Base-by-base conservation (phyloP, 2,113 vertebrate genomes). In the Pelvicachromis taeniatus region DNA sequence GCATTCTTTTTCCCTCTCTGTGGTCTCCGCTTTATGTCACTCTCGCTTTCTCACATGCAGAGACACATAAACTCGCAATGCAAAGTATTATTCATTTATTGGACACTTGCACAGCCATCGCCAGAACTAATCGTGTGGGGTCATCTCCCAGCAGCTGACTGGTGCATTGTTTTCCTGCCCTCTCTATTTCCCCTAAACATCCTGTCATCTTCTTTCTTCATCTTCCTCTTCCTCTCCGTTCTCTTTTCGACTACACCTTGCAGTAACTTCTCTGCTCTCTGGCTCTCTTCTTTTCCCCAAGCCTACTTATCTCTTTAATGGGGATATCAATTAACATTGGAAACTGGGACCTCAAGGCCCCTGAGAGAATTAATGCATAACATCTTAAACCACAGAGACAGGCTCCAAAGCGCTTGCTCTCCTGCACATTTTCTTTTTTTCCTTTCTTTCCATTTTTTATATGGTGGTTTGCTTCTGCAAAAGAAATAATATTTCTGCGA, bases 261-360 rank as follows among this genome's bases (percentile, higher is more conserved):
- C 87, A 82, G 80, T 83, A 85, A 91, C 79, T 70, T 82, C 80
- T 83, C 81, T 82, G 88, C 87, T 85, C 89, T 54, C 81, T 83
- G 5, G 82, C 81, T 82, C 65, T 77, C 58, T 90, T 80, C 33
- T 85, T 58, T 84, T 85, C 80, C 81, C 11, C 7, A 12, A 82
- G 77, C 31, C 83, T 84, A 88, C 91, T 92, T 88, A 92, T 91
- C 89, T 93, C 82, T 90, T 92, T 92, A 94, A 95, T 92, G 84
- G 91, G 85, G 91, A 92, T 92, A 95, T 94, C 91, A 94, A 93
- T 94, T 93, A 94, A 93, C 90, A 95, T 80, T 80, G 85, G 90
- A 88, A 91, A 84, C 73, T 89, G 84, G 89, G 84, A 91, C 89
- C 87, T 84, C 78, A 77, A 89, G 85, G 89, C 87, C 86, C 88